A percentile compares a stretch with the other conserved stretches of the same genome.
Conservation (phyloP, 2,113 vertebrate genomes). For the Noctilio leporinus region DNA sequence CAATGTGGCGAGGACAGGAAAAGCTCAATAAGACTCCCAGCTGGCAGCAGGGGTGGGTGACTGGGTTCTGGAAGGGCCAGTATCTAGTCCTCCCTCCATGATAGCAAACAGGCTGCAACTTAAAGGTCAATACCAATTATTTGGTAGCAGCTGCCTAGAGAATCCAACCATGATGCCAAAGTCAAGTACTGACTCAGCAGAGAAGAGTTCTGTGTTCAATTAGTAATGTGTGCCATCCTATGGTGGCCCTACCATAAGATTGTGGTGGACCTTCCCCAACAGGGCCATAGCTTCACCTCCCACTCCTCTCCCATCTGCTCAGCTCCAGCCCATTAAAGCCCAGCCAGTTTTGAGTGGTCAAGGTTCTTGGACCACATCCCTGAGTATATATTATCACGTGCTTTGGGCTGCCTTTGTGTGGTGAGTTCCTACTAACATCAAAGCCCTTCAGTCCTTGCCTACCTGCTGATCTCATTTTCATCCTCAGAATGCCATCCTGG, state of each 20-base stretch:
- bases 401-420: not conserved
- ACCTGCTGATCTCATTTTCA: not conserved
- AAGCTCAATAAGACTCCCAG: not conserved
- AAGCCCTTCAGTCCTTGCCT: not conserved
- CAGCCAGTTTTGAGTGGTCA: not conserved
- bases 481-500: not conserved
- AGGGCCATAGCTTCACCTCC: not conserved
- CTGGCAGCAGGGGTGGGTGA: not conserved
- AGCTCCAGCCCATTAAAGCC: not conserved
- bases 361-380: not conserved
- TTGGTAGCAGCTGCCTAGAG: not conserved
- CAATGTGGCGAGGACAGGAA: not conserved
- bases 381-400: fast-evolving
- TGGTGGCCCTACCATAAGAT: fast-evolving
- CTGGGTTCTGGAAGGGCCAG: not conserved
- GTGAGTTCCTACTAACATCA: not conserved
- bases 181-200: not conserved
- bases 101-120: not conserved
- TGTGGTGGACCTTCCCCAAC: not conserved
- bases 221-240: not conserved
- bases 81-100: not conserved
- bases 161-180: not conserved
- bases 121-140: not conserved
- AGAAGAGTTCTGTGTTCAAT: not conserved
- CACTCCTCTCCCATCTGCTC: not conserved